phyloP scores from a whole-genome alignment of 2,797 vertebrate genomes.

The Limnodromus scolopaceus region DNA sequence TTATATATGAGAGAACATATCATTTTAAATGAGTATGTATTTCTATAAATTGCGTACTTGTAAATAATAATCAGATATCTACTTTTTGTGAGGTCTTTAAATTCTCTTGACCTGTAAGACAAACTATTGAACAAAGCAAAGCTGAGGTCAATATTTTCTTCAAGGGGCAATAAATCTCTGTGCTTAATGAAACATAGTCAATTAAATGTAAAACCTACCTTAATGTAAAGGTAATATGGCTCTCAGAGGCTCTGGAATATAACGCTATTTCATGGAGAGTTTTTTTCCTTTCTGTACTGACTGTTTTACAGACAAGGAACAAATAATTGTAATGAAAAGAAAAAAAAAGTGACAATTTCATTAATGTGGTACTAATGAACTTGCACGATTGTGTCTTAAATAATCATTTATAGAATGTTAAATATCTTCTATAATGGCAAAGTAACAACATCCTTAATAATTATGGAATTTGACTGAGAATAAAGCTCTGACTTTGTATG shows the following conservation, averaged over 20 bases:
- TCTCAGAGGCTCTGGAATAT: background rate
- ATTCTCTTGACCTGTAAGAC: background rate
- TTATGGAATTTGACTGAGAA: background rate
- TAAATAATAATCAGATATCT: conserved; percentile 20
- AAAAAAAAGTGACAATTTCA: background rate
- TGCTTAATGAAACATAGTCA: background rate
- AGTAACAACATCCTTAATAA: background rate
- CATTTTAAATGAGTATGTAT: background rate
- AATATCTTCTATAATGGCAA: background rate
- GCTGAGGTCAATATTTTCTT: conserved; percentile 11
- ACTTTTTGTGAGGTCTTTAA: conserved; percentile 13
- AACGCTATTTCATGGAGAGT: background rate
- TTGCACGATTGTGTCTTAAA: background rate
- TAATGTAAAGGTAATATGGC: background rate
- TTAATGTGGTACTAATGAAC: background rate
- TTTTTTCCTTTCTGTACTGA: background rate
- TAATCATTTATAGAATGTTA: background rate
- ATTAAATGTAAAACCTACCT: background rate
- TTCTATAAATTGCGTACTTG: background rate
- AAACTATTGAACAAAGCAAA: conserved; percentile 13
- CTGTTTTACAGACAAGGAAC: background rate
- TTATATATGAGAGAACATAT: background rate
- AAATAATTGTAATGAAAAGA: background rate
- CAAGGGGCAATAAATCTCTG: background rate
- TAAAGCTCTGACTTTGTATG: background rate